These are phyloP conservation scores for Clarias laeviceps DNA, from an alignment of 2,797 vertebrate species.

Conservation along the genomic window DNA sequence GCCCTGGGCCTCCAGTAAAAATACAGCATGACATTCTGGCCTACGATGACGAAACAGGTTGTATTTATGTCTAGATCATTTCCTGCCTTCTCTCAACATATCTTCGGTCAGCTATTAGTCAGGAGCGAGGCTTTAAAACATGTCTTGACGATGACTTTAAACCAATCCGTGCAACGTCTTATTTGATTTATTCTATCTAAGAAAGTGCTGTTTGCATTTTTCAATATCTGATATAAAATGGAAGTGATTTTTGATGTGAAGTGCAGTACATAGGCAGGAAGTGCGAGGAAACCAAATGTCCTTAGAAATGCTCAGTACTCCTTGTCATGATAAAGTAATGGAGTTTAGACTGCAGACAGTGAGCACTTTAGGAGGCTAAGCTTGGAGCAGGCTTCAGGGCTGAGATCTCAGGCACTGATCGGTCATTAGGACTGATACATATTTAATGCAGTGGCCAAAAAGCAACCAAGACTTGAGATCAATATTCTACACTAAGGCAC, in stretches of 20 bases:
- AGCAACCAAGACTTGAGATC: constrained; percentile 42
- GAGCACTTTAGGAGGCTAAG: constrained; percentile 39
- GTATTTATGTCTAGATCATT: background rate
- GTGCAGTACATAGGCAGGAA: background rate
- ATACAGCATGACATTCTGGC: constrained; percentile 21
- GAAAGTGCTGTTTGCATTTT: background rate
- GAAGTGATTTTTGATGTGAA: background rate
- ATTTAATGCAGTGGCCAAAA: constrained; percentile 50
- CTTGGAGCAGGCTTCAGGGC: constrained; percentile 35
- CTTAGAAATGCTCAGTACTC: constrained; percentile 1
- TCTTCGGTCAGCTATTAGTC: background rate
- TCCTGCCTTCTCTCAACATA: background rate
- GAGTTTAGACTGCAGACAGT: constrained; percentile 26
- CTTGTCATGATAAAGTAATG: constrained; percentile 16
- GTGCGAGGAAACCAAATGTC: background rate
- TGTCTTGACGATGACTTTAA: background rate
- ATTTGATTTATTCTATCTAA: background rate
- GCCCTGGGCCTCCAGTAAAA: constrained; percentile 28
- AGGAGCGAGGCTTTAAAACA: background rate
- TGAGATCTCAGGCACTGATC: constrained; percentile 37
- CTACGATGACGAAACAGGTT: constrained; percentile 12
- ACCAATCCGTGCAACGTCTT: background rate
- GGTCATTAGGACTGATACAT: constrained; percentile 54
- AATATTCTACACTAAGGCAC: constrained; percentile 39
- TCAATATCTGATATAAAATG: background rate